These are phyloP conservation scores for Xenentodon cancila DNA, from an alignment of 2,797 vertebrate genomes.

Conservation along the genomic window DNA sequence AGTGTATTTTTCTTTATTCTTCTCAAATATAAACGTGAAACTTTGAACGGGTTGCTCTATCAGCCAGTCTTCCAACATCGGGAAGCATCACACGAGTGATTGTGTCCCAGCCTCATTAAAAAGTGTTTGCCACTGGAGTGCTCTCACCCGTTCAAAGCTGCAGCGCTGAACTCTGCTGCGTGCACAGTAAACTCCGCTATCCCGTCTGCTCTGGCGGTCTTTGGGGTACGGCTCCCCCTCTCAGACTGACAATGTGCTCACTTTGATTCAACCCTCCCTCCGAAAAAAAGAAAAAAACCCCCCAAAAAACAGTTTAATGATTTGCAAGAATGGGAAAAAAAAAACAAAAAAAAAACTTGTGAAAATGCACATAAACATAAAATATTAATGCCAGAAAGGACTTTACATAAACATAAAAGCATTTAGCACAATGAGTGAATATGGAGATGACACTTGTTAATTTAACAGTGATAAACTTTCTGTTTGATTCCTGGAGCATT, in stretches of 20 bases:
- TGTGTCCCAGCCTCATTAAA: slow-evolving; percentile 76
- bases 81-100: slow-evolving; percentile 53
- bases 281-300: slow-evolving; percentile 26
- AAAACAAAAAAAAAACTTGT: slow-evolving; percentile 43
- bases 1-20: slow-evolving; percentile 22
- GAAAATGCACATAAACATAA: slow-evolving; percentile 79
- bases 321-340: slow-evolving; percentile 71
- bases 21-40: slow-evolving; percentile 24
- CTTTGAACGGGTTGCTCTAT: slow-evolving; percentile 58
- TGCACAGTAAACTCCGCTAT: slow-evolving; percentile 65
- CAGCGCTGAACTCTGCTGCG: slow-evolving; percentile 54
- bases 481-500: slow-evolving; percentile 81
- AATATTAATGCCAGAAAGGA: slow-evolving; percentile 82
- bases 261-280: slow-evolving; percentile 73
- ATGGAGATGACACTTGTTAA: slow-evolving; percentile 84
- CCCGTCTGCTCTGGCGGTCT: slow-evolving; percentile 72
- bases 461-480: slow-evolving; percentile 83
- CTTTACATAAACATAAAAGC: slow-evolving; percentile 86
- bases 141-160: slow-evolving; percentile 66
- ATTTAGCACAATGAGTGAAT: slow-evolving; percentile 79
- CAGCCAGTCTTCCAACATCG: slow-evolving; percentile 48
- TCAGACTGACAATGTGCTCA: slow-evolving; percentile 79
- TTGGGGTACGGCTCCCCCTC: slow-evolving; percentile 71
- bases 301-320: slow-evolving; percentile 69
- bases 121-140: slow-evolving; percentile 62